Conservation (phyloP, 2,113 vertebrate genomes). For the Microcebus griseorufus region DNA sequence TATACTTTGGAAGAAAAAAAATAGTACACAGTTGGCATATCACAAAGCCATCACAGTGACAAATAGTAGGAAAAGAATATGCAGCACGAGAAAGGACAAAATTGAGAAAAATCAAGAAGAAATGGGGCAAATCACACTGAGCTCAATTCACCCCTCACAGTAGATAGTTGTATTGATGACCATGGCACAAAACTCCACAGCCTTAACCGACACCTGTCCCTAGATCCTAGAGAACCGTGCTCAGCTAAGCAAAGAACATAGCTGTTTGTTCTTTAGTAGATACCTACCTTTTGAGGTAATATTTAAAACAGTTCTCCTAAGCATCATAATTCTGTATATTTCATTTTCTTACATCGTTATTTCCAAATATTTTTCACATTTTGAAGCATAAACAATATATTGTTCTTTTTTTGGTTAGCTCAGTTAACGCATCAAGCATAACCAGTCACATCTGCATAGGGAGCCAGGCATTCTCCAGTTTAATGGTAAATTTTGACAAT, state of each 20-base stretch:
- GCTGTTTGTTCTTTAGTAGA: background rate
- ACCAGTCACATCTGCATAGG: background rate
- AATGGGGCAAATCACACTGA: background rate
- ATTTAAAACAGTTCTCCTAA: background rate
- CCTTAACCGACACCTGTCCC: background rate
- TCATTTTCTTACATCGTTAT: constrained; percentile 20
- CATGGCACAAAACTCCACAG: background rate
- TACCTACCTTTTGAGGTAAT: background rate
- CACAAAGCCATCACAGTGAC: background rate
- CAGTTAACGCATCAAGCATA: background rate
- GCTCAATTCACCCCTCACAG: background rate
- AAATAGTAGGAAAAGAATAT: background rate
- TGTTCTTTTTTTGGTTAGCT: background rate
- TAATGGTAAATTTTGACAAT: constrained; percentile 29
- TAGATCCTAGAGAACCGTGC: background rate
- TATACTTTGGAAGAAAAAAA: no score
- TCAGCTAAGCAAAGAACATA: background rate
- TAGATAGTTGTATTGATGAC: background rate
- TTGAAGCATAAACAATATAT: background rate
- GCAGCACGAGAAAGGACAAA: background rate
- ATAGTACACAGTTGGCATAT: background rate
- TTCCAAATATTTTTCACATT: background rate
- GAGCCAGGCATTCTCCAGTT: background rate
- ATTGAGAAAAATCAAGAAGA: background rate
- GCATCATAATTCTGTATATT: background rate